Percentiles rank a stretch among this genome's conserved stretches.
These are phyloP conservation scores for Caenorhabditis japonica DNA, from an alignment of 2,888 invertebrate species.

Conservation along the genomic window DNA sequence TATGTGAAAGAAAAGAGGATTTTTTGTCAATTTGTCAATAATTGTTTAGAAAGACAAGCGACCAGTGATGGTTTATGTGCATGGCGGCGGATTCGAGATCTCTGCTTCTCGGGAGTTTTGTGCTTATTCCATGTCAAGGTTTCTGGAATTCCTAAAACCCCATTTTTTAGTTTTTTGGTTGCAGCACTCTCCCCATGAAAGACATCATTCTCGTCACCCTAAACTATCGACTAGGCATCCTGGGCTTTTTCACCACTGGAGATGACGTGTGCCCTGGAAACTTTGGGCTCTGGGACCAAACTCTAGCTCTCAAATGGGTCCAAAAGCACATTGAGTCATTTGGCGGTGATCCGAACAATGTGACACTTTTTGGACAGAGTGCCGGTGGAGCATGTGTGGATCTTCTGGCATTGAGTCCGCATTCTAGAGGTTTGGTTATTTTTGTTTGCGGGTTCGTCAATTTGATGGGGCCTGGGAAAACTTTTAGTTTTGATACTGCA, in stretches of 20 bases:
- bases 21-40: background rate
- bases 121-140: slow-evolving; percentile 37
- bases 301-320: slow-evolving; percentile 74
- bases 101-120: slow-evolving; percentile 20
- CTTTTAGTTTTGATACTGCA: too few species aligned
- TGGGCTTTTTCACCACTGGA: slow-evolving; percentile 67
- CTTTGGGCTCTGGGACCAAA: slow-evolving; percentile 74
- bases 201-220: slow-evolving; percentile 67
- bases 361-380: slow-evolving; percentile 75
- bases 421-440: slow-evolving; percentile 66
- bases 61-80: slow-evolving; percentile 23
- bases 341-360: slow-evolving; percentile 72
- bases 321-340: slow-evolving; percentile 71
- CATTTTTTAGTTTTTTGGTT: too few species aligned
- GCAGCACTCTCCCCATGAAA: slow-evolving; percentile 62
- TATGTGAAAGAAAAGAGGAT: background rate
- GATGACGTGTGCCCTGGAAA: slow-evolving; percentile 64
- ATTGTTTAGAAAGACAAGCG: slow-evolving; percentile 15
- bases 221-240: slow-evolving; percentile 68
- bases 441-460: slow-evolving; percentile 72
- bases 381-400: slow-evolving; percentile 68
- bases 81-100: slow-evolving; percentile 25
- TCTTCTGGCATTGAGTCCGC: slow-evolving; percentile 62
- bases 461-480: slow-evolving; percentile 72
- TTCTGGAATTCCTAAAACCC: background rate